Conservation (phyloP, 2,113 vertebrate genomes). For the Pelecanus crispus region DNA sequence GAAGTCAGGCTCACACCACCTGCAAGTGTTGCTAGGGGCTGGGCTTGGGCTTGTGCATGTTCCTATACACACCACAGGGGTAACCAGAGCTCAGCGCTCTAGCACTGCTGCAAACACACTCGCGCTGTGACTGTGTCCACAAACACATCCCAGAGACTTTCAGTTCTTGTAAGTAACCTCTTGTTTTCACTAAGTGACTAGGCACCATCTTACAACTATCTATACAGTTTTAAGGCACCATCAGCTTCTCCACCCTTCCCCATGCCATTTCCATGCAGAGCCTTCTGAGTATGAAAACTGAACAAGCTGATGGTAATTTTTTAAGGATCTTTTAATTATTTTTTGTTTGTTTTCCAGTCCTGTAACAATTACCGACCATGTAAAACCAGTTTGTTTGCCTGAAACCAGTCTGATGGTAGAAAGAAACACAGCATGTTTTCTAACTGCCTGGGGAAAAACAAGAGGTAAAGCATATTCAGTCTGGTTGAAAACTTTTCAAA, state of each 20-base stretch:
- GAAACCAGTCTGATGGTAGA: conserved; percentile 73
- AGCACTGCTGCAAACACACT: not conserved
- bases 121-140: not conserved
- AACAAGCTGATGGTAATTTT: not conserved
- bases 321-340: not conserved
- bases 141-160: not conserved
- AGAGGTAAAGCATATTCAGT: conserved; percentile 66
- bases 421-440: conserved; percentile 78
- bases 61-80: not conserved
- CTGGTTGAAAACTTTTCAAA: not conserved
- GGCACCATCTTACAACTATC: not conserved
- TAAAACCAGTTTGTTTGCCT: conserved; percentile 83
- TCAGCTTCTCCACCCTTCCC: not conserved
- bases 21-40: not conserved
- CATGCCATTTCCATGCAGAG: not conserved
- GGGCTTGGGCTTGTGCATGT: not conserved
- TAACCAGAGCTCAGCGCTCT: not conserved
- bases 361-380: conserved; percentile 76
- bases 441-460: conserved; percentile 89
- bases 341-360: conserved; percentile 72
- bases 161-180: not conserved
- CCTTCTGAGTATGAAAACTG: not conserved
- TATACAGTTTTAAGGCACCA: not conserved
- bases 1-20: not conserved
- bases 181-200: not conserved